Evolutionary conservation across 2,113 vertebrate genomes (phyloP), one percentile per base, ranked within the genome.

Genomic region (Prolemur simus): DNA sequence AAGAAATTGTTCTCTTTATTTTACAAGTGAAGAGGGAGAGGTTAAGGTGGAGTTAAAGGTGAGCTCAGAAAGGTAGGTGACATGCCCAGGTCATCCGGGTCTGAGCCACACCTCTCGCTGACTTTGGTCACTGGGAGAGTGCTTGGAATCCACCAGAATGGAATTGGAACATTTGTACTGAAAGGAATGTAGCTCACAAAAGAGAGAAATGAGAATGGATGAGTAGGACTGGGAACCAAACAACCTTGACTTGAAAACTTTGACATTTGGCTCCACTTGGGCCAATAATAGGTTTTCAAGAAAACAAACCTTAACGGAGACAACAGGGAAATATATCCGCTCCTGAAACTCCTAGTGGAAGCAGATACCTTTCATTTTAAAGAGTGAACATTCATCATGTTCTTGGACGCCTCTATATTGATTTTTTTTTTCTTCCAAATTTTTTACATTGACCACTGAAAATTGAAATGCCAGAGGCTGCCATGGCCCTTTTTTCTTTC

Each of bases 381-480:
- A 90, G 49, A n/a, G 12, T 64, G 5, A 29, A 34, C 56, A 91
- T 69, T 68, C 54, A 60, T 97, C 63, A 91, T 95, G 85, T 94
- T 85, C 66, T 93, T 87, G 45, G 60, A 68, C 85, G n/a, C 18
- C 12, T 85, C 58, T 27, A 17, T 12, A 76, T 58, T 73, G 91
- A 85, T 87, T 87, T 92, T 82, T 85, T 85, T 85, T 66, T 63
- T 54, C 90, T 68, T 78, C 34, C 37, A 73, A 25, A 66, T 82
- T 71, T 87, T 63, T 25, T 5, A 84, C 82, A 89, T 58, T 96
- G 77, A 78, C 37, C 47, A 82, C 78, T 96, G 63, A 90, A 87
- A 95, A 90, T 25, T 92, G 77, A 94, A 90, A 88, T 54, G 29
- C 32, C 29, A 37, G 32, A 92, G 39, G 60, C n/a, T 87, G 49